These are phyloP conservation scores for Cyprinus carpio DNA, from an alignment of 2,113 vertebrate species.

Conservation along the genomic window DNA sequence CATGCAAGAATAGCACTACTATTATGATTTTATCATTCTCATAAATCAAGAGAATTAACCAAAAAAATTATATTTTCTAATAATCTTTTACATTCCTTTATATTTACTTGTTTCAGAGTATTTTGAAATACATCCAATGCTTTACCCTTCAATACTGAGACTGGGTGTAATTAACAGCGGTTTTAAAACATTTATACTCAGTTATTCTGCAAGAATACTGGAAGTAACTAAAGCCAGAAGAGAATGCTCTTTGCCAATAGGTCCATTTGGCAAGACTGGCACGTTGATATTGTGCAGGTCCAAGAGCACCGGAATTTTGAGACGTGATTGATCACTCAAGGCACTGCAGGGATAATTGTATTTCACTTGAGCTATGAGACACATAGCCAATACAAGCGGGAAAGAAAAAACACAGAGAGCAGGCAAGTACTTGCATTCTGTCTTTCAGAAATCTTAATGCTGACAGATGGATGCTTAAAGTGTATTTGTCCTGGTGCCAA, in stretches of 20 bases:
- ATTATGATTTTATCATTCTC: neutral
- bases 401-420: slow-evolving; percentile 67
- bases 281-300: slow-evolving; percentile 60
- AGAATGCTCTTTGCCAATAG: slow-evolving; percentile 24
- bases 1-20: neutral
- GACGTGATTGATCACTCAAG: slow-evolving; percentile 72
- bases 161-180: neutral
- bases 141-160: neutral
- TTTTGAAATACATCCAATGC: neutral
- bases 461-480: slow-evolving; percentile 54
- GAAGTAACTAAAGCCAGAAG: slow-evolving; percentile 6
- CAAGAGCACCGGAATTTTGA: slow-evolving; percentile 58
- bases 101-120: neutral
- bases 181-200: slow-evolving; percentile 16
- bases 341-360: slow-evolving; percentile 67
- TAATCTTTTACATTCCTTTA: neutral
- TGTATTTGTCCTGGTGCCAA: slow-evolving; percentile 45
- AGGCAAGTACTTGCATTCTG: slow-evolving; percentile 61
- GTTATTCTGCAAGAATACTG: neutral
- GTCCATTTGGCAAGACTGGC: slow-evolving; percentile 26
- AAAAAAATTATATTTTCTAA: neutral
- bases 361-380: slow-evolving; percentile 66
- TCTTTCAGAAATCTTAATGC: slow-evolving; percentile 53
- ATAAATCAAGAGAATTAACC: neutral
- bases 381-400: slow-evolving; percentile 70